Base-by-base conservation (phyloP, 2,888 invertebrate genomes). In the Ichneumoninae sp. region DNA sequence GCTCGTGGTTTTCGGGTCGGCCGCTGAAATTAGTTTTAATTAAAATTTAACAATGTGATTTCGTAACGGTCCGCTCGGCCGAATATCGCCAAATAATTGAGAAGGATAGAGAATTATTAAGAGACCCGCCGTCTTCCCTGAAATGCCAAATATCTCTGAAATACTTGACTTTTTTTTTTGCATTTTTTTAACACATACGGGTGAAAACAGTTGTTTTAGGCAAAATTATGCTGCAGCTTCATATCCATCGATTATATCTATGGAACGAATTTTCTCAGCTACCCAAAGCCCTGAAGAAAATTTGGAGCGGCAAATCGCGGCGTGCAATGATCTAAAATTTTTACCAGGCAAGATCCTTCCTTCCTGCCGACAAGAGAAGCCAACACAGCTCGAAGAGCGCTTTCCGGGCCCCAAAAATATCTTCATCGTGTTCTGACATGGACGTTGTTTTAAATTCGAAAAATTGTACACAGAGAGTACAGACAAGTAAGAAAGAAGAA, bases 11-110 rank as follows among this genome's bases (percentile, higher is more conserved):
- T 86, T 86, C 82, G 84, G 86, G 87, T 57, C 82, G 75, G 69
- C 80, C 66, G 76, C 72, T 76, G 82, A 86, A 89, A 88, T 90
- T 87, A 87, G 87, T 89, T 89, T 89, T 88, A 88, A 91, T 90
- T 91, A 89, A 89, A 87, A 86, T 85, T 80, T 86, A 86, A 89
- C 88, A 89, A 90, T 88, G 84, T 81, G 80, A 76, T 85, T 83
- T 83, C 80, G 79, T 80, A 26, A 75, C 69, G 57, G 60, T 68
- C 50, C 66, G 60, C 47, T 72, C 72, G 52, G 5, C 52, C 36
- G 71, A 30, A 50, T 70, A 76, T 66, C 36, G 69, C 22, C 22
- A 50, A 57, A 71, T 16, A 69, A 65, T 13, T 13, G 19, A 16
- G 44, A 26, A 74, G 30, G 50, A 44, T 50, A 4, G 62, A 52